These are phyloP conservation scores for Pegoplata infirma DNA, from an alignment of 2,888 invertebrate species.

Conservation along the genomic window DNA sequence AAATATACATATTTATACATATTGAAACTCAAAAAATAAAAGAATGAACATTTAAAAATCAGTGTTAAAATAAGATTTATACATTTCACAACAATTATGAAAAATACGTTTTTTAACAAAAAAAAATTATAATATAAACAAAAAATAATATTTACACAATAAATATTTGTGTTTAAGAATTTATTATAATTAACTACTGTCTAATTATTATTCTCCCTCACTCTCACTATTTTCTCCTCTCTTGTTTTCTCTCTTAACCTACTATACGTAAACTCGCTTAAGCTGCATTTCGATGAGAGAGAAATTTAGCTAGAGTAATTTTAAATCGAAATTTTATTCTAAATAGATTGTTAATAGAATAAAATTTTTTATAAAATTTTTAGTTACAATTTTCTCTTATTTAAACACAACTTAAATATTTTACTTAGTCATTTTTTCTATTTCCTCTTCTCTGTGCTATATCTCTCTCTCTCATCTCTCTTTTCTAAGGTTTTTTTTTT, in stretches of 20 bases:
- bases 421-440: neutral
- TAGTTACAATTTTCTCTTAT: too few species aligned
- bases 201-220: too few species aligned
- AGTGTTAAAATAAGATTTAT: conserved; percentile 1
- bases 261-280: too few species aligned
- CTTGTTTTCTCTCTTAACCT: neutral
- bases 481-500: neutral
- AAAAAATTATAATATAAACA: neutral
- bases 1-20: neutral
- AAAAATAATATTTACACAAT: neutral
- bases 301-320: too few species aligned
- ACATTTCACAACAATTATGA: neutral
- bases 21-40: neutral
- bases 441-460: neutral
- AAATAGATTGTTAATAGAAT: too few species aligned
- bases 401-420: too few species aligned
- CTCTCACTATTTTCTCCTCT: neutral
- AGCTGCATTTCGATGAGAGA: too few species aligned
- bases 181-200: neutral
- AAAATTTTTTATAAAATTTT: too few species aligned
- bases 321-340: too few species aligned
- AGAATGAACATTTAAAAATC: neutral
- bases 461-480: neutral
- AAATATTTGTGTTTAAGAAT: neutral
- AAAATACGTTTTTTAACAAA: neutral